Evolutionary conservation across 37 sponge, comb jelly and placozoan species (phyloP), one percentile per base, ranked within the genome.

Genomic region (Tethya wilhelma): DNA sequence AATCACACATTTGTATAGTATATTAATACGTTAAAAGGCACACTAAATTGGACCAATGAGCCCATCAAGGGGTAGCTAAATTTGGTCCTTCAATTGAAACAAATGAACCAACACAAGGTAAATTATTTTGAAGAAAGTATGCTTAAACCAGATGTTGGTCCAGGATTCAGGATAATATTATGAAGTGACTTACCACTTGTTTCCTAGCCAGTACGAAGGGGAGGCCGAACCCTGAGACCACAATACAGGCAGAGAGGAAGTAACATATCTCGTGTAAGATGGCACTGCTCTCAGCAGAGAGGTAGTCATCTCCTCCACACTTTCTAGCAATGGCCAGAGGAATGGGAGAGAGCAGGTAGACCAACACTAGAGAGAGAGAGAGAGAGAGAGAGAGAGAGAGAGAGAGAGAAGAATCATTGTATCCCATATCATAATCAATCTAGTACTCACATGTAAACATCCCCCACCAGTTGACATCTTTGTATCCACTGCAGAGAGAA

Each of bases 231-330:
- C 82, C 91, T 28, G 78, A 76, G 17, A 91, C 87, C 1, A 91
- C 91, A 32, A 91, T 82, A 44, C 87, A 91, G 1, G 91, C 91
- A 34, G 91, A 86, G 19, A 91, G 25, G 55, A 91, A 91, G 65
- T 91, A 91, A 40, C 87, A 72, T 31, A 91, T 70, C 46, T 91
- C 91, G 2, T 28, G 20, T 1, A 79, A 30, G 0, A 91, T 19
- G 1, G 67, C 41, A 49, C 82, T 41, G 39, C 75, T 81, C 42
- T 87, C 88, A 29, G 57, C 45, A 1, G 75, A 67, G 4, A 79
- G 1, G 36, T 20, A 22, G 8, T 87, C 88, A 22, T 67, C 44
- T 59, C 69, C 57, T 23, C 9, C 31, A 68, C 75, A 81, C 46
- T 38, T 39, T 59, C 83, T 77, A 2, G 86, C 81, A 19, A 90